Conservation (phyloP, 2,797 vertebrate genomes). For the Pelobates cultripes region DNA sequence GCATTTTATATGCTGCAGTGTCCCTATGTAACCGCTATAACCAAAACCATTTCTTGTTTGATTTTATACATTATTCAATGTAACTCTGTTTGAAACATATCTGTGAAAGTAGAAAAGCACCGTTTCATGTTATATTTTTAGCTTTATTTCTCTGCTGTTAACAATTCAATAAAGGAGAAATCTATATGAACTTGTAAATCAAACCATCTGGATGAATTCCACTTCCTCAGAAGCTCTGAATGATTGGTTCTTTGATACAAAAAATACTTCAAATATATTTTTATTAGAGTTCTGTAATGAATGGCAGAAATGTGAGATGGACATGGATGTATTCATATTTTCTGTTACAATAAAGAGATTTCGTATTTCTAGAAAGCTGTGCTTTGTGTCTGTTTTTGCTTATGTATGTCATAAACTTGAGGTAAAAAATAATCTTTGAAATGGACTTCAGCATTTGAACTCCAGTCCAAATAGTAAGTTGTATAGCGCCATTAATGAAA, state of each 20-base stretch:
- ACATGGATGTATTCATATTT: background rate
- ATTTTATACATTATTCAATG: too few relatives aligned
- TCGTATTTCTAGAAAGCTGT: background rate
- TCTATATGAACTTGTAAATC: background rate
- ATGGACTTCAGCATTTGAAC: too few relatives aligned
- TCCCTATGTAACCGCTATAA: too few relatives aligned
- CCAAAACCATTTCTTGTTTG: too few relatives aligned
- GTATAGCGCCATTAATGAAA: too few relatives aligned
- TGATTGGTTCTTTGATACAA: background rate
- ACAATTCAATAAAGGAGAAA: background rate
- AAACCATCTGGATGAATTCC: background rate
- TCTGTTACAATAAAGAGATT: slow-evolving; percentile 1
- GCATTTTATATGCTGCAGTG: too few relatives aligned
- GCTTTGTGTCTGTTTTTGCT: background rate
- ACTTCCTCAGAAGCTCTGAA: background rate
- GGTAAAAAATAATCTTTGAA: too few relatives aligned
- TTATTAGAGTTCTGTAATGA: background rate
- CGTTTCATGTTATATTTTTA: background rate
- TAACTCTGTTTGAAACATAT: background rate
- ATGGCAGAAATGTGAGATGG: background rate
- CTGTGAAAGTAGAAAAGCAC: background rate
- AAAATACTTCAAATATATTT: background rate
- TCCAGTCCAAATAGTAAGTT: too few relatives aligned
- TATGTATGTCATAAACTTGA: too few relatives aligned
- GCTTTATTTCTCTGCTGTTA: background rate